Conservation (phyloP, 2,113 vertebrate species). For the Struthio camelus region DNA sequence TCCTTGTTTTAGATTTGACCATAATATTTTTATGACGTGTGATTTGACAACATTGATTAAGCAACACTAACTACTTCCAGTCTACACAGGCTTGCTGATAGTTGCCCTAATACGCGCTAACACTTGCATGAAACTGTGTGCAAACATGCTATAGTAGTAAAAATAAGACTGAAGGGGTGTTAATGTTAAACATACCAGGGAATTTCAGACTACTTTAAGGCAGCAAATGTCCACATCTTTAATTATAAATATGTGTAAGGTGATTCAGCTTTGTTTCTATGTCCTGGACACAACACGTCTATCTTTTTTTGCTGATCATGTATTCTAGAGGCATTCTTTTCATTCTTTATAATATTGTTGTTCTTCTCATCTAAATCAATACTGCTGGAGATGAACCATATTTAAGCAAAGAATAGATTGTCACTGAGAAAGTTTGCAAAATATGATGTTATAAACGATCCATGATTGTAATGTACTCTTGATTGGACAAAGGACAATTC, state of each 20-base stretch:
- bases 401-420: background rate
- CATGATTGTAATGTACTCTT: background rate
- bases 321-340: background rate
- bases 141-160: constrained; percentile 29
- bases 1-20: constrained; percentile 33
- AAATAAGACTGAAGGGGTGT: constrained; percentile 54
- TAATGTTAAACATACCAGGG: constrained; percentile 58
- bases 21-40: background rate
- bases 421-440: background rate
- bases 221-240: constrained; percentile 18
- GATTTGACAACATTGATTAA: background rate
- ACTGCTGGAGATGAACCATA: background rate
- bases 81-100: background rate
- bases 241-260: constrained; percentile 26
- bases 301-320: constrained; percentile 20
- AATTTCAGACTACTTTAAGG: constrained; percentile 18
- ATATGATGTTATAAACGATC: background rate
- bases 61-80: constrained; percentile 25
- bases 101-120: background rate
- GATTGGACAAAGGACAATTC: background rate
- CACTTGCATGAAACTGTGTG: constrained; percentile 28
- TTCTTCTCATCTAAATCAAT: background rate
- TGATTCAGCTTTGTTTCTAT: constrained; percentile 19
- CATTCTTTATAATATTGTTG: background rate
- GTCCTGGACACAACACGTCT: background rate